Evolutionary conservation across 2,113 vertebrate species (phyloP).

Genomic region (Lathamus discolor): DNA sequence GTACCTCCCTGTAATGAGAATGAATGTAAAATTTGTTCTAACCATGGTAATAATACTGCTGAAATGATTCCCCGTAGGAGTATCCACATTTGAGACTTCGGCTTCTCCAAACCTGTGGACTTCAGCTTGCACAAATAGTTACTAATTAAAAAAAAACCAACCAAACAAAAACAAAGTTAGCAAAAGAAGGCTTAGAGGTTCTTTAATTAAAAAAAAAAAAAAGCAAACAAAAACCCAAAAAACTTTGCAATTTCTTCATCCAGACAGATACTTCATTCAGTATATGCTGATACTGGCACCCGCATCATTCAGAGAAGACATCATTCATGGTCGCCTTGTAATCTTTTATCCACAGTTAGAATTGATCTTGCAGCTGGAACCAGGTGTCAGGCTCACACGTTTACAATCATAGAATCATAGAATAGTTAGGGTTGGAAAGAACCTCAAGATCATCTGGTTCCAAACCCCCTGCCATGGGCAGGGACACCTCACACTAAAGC

Average conservation of each 20-base stretch:
- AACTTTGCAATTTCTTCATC: background rate
- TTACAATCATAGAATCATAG: background rate
- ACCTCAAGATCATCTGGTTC: too few relatives aligned
- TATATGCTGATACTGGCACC: background rate
- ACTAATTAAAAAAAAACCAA: background rate
- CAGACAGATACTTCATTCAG: background rate
- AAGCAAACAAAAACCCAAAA: too few relatives aligned
- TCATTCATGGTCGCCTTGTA: background rate
- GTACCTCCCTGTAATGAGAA: slow-evolving; percentile 83
- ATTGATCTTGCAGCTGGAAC: background rate
- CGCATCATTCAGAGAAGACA: background rate
- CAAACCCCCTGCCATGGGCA: too few relatives aligned
- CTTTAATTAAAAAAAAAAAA: background rate
- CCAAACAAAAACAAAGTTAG: background rate
- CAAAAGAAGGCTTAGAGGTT: background rate
- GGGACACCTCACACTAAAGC: too few relatives aligned
- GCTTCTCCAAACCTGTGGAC: background rate
- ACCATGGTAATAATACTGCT: background rate
- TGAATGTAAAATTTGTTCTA: background rate
- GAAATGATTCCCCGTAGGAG: background rate
- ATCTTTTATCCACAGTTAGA: background rate
- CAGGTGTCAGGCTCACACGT: background rate
- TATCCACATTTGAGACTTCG: background rate
- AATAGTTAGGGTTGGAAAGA: too few relatives aligned
- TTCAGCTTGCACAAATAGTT: background rate